These are phyloP conservation scores for Eudemis profundana DNA, from an alignment of 2,888 invertebrate genomes.

Conservation along the genomic window DNA sequence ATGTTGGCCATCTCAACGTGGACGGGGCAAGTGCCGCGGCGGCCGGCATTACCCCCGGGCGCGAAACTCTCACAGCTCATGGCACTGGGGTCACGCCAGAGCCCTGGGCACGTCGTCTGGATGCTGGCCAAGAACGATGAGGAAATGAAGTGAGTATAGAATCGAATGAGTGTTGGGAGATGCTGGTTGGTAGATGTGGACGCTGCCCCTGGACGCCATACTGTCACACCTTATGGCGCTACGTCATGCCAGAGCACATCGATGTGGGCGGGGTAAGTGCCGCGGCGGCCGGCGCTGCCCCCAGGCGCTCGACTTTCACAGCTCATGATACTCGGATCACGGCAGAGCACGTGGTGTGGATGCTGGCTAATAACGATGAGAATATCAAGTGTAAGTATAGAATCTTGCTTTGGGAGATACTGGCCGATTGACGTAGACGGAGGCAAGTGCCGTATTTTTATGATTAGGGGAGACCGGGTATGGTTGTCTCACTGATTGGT, in stretches of 20 bases:
- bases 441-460: too few relatives aligned
- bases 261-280: neutral
- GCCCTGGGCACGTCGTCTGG: conserved; percentile 91
- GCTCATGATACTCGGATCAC: neutral
- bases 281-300: neutral
- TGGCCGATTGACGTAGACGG: too few relatives aligned
- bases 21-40: conserved; percentile 91
- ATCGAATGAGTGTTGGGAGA: neutral
- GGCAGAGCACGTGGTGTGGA: conserved; percentile 11
- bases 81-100: conserved; percentile 89
- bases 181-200: too few relatives aligned
- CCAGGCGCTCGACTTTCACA: neutral
- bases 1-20: conserved; percentile 92
- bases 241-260: too few relatives aligned
- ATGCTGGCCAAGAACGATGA: conserved; percentile 91
- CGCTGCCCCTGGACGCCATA: too few relatives aligned
- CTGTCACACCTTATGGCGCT: too few relatives aligned
- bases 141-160: conserved; percentile 89
- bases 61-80: conserved; percentile 90
- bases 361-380: conserved; percentile 1
- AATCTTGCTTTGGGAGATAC: too few relatives aligned
- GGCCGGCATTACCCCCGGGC: conserved; percentile 89
- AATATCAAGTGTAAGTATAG: conserved; percentile 1
- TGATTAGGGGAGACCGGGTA: too few relatives aligned
- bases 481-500: too few relatives aligned